Conservation (phyloP, 2,113 vertebrate species). For the Hippocampus zosterae region DNA sequence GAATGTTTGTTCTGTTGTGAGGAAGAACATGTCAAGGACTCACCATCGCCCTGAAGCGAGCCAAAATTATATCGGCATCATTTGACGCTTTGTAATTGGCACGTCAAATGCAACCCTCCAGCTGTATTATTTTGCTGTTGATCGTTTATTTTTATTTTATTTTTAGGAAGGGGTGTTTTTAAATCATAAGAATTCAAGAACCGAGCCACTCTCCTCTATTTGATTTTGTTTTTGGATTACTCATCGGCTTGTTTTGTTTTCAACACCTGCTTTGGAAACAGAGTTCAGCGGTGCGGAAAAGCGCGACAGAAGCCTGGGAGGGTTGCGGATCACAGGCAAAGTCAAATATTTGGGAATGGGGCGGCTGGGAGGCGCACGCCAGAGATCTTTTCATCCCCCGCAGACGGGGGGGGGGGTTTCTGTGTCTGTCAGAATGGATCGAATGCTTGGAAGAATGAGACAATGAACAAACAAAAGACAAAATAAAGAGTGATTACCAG, state of each 20-base stretch:
- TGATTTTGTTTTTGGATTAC: slow-evolving; percentile 29
- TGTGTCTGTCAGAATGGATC: slow-evolving; percentile 66
- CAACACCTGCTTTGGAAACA: slow-evolving; percentile 69
- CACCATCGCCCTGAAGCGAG: slow-evolving; percentile 31
- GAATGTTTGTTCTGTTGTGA: slow-evolving; percentile 37
- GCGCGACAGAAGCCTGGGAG: slow-evolving; percentile 66
- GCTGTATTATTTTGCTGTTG: neutral
- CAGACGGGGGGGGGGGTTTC: slow-evolving; percentile 53
- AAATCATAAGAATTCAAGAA: neutral
- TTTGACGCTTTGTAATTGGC: slow-evolving; percentile 25
- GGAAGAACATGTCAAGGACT: slow-evolving; percentile 37
- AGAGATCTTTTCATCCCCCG: slow-evolving; percentile 59
- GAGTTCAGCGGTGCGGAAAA: slow-evolving; percentile 62
- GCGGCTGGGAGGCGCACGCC: slow-evolving; percentile 46
- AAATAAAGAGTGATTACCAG: slow-evolving; percentile 42
- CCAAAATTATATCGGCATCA: slow-evolving; percentile 37
- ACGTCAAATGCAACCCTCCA: slow-evolving; percentile 4
- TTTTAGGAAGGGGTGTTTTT: no score
- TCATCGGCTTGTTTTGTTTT: slow-evolving; percentile 43
- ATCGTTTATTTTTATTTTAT: neutral
- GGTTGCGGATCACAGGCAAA: slow-evolving; percentile 62
- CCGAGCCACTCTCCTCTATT: neutral
- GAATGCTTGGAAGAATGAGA: slow-evolving; percentile 56
- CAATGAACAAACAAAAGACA: slow-evolving; percentile 35
- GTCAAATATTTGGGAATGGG: slow-evolving; percentile 69